phyloP scores from a whole-genome alignment of 2,797 vertebrate genomes.

The Oreonectes daqikongensis region DNA sequence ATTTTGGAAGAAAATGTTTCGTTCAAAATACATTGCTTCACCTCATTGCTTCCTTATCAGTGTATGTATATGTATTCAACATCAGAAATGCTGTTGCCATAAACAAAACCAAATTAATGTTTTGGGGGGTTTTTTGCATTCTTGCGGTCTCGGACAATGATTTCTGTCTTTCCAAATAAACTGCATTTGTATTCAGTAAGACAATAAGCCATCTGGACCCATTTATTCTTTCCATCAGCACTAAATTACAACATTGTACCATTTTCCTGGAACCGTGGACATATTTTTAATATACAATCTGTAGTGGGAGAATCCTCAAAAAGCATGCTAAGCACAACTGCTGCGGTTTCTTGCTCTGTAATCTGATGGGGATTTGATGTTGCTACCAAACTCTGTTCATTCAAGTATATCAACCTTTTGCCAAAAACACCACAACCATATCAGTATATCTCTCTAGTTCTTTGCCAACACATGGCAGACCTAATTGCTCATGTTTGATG shows the following conservation, averaged over 20 bases:
- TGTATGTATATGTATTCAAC: not conserved
- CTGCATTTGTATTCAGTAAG: conserved; percentile 30
- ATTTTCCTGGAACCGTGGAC: conserved; percentile 37
- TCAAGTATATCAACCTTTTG: conserved; percentile 39
- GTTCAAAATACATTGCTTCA: not conserved
- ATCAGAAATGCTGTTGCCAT: not conserved
- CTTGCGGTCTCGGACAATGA: conserved; percentile 22
- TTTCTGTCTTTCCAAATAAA: conserved; percentile 38
- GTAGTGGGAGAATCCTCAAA: conserved; percentile 51
- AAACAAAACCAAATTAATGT: conserved; percentile 8
- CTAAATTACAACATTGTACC: conserved; percentile 50
- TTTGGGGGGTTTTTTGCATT: conserved; percentile 31
- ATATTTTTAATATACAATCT: conserved; percentile 57
- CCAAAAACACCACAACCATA: conserved; percentile 30
- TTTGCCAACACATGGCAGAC: conserved; percentile 50
- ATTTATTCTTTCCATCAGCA: conserved; percentile 49
- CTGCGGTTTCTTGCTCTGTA: conserved; percentile 29
- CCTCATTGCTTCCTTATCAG: not conserved
- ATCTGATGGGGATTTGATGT: conserved; percentile 51
- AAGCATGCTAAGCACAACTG: conserved; percentile 48
- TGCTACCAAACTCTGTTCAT: conserved; percentile 27
- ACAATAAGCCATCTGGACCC: conserved; percentile 57
- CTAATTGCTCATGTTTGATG: conserved; percentile 51
- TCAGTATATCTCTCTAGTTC: conserved; percentile 26
- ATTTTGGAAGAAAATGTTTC: no score